phyloP scores from a whole-genome alignment of 53 echinoderm and acorn worm genomes.

The Echinarachnius parma region DNA sequence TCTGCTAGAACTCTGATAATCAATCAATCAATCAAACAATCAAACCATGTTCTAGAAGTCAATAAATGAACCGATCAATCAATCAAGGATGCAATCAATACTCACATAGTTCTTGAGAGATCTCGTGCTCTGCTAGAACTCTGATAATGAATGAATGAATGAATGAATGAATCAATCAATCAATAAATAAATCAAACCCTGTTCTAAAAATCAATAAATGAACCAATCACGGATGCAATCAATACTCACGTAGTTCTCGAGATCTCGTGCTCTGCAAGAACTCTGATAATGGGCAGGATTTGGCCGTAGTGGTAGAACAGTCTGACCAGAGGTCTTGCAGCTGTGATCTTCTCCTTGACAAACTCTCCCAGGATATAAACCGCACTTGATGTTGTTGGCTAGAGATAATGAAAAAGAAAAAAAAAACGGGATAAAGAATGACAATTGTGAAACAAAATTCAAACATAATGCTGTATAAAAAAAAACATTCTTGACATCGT shows the following conservation, averaged over 20 bases:
- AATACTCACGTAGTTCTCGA: conserved; percentile 77
- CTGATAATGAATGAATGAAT: not conserved
- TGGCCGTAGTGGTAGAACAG: conserved; percentile 76
- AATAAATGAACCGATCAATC: too few species aligned
- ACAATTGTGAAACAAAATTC: too few species aligned
- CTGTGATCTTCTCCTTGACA: conserved; percentile 76
- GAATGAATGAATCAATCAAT: not conserved
- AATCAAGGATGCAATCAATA: too few species aligned
- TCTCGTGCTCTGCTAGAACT: too few species aligned
- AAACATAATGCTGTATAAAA: too few species aligned
- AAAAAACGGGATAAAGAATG: not conserved
- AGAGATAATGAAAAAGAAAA: conserved; percentile 2
- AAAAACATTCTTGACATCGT: too few species aligned
- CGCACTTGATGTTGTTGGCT: conserved; percentile 89
- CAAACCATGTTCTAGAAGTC: too few species aligned
- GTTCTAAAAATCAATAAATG: too few species aligned
- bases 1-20: not conserved
- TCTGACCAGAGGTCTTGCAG: conserved; percentile 77
- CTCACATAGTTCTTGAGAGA: too few species aligned
- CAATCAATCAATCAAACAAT: too few species aligned
- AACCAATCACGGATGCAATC: not conserved
- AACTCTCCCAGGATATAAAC: conserved; percentile 80
- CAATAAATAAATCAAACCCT: too few species aligned
- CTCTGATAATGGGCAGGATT: conserved; percentile 60
- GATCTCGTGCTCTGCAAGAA: conserved; percentile 82